phyloP scores from a whole-genome alignment of 1,140 invertebrate genomes.

The Caenorhabditis remanei region DNA sequence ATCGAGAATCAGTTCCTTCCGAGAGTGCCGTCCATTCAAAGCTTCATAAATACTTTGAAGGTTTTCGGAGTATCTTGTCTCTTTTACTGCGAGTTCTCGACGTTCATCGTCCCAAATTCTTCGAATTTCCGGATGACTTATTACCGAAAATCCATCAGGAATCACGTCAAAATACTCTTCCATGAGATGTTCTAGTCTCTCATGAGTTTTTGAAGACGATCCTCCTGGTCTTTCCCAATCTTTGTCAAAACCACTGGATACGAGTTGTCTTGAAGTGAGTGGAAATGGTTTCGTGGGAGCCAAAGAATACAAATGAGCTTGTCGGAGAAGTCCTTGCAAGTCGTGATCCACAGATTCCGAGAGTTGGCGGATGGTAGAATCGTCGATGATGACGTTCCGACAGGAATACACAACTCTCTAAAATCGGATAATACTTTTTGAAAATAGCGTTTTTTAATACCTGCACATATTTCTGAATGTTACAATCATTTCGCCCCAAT shows the following conservation, averaged over 20 bases:
- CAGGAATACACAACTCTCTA: background rate
- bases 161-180: background rate
- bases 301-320: constrained; percentile 23
- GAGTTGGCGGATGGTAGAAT: background rate
- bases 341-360: constrained; percentile 32
- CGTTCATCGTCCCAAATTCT: background rate
- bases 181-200: background rate
- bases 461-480: constrained; percentile 36
- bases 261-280: background rate
- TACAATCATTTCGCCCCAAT: background rate
- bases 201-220: background rate
- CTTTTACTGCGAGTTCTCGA: background rate
- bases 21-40: background rate
- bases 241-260: background rate
- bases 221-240: constrained; percentile 21
- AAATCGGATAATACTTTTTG: background rate
- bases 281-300: background rate
- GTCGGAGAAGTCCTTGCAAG: background rate
- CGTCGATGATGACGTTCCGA: background rate
- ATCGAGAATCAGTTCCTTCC: background rate
- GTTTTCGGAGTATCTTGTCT: background rate
- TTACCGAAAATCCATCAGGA: background rate
- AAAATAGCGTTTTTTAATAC: background rate
- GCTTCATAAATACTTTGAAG: constrained; percentile 3
- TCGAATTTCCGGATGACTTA: background rate